phyloP scores from a whole-genome alignment of 2,888 invertebrate genomes.

The Drosophila austrosaltans region DNA sequence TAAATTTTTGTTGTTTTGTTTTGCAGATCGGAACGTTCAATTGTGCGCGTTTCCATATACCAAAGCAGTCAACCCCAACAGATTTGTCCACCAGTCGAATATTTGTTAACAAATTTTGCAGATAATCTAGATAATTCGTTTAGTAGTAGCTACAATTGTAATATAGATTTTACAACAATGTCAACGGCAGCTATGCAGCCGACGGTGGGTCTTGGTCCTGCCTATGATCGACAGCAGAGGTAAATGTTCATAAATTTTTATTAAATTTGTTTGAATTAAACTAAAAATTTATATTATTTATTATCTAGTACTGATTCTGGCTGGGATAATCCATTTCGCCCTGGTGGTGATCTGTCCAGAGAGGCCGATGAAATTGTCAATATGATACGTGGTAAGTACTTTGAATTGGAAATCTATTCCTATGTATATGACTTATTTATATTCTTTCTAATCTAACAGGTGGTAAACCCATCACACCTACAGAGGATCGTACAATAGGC shows the following conservation, averaged over 20 bases:
- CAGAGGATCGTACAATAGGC: constrained; percentile 82
- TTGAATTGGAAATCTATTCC: not conserved
- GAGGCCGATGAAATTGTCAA: constrained; percentile 98
- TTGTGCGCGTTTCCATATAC: constrained; percentile 92
- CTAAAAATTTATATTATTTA: not conserved
- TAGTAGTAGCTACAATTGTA: constrained; percentile 80
- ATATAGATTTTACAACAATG: constrained; percentile 81
- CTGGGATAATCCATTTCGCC: constrained; percentile 98
- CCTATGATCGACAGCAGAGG: constrained; percentile 84
- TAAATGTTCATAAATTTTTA: constrained; percentile 32
- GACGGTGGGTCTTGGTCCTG: constrained; percentile 61
- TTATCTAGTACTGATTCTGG: constrained; percentile 94
- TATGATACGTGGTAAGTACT: constrained; percentile 89
- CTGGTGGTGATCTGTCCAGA: constrained; percentile 95
- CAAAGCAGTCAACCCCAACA: constrained; percentile 91
- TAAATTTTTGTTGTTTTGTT: constrained; percentile 14
- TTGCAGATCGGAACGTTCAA: constrained; percentile 89
- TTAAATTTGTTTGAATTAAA: not conserved
- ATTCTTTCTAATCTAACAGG: constrained; percentile 58
- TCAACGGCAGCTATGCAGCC: constrained; percentile 69
- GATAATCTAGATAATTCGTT: constrained; percentile 80
- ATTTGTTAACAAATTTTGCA: constrained; percentile 76
- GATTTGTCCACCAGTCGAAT: constrained; percentile 85
- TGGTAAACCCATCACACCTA: constrained; percentile 84
- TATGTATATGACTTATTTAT: not conserved